A percentile compares a stretch with the other conserved stretches of the same genome.
phyloP scores from a whole-genome alignment of 1,140 invertebrate species.

The Aricia agestis region DNA sequence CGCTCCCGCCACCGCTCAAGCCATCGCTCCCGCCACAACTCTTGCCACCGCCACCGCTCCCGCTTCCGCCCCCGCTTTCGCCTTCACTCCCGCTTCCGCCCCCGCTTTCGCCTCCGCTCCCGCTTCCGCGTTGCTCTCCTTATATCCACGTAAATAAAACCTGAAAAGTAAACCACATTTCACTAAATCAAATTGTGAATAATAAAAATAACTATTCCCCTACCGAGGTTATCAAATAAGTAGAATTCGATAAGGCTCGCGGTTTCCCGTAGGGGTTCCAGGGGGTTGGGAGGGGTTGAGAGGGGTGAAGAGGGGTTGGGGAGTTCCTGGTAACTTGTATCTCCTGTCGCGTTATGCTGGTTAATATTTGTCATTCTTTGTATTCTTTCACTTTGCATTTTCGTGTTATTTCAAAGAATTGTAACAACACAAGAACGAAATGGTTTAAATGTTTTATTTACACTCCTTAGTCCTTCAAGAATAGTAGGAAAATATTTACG shows the following conservation, averaged over 20 bases:
- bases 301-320: slow-evolving; percentile 1
- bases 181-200: slow-evolving; percentile 21
- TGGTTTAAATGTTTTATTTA: too few species aligned
- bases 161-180: not conserved
- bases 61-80: too few species aligned
- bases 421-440: too few species aligned
- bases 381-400: not conserved
- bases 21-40: too few species aligned
- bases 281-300: too few species aligned
- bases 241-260: slow-evolving; percentile 20
- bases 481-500: too few species aligned
- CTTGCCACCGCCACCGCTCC: too few species aligned
- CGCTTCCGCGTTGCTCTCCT: too few species aligned
- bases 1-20: too few species aligned
- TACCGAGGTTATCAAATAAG: slow-evolving; percentile 19
- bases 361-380: slow-evolving; percentile 4
- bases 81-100: too few species aligned
- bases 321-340: slow-evolving; percentile 2
- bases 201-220: slow-evolving; percentile 21
- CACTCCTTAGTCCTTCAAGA: too few species aligned
- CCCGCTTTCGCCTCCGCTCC: too few species aligned
- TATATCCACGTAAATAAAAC: not conserved
- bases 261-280: slow-evolving; percentile 3
- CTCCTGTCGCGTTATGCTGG: not conserved
- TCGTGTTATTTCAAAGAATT: not conserved